Conservation (phyloP, 2,888 invertebrate species). For the Andrena marginata region DNA sequence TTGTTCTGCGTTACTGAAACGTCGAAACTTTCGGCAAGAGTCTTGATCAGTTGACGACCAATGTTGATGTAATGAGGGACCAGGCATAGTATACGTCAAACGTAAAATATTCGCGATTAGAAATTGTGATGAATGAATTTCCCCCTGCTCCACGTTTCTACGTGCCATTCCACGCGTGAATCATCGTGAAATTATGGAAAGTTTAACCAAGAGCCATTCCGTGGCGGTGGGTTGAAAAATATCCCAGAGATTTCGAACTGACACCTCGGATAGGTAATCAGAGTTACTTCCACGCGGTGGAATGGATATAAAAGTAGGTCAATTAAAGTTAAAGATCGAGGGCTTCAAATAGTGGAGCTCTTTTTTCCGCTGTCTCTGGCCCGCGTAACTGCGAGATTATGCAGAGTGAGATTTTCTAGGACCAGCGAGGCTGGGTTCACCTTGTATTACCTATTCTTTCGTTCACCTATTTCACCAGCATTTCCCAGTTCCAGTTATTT, state of each 20-base stretch:
- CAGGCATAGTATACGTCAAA: neutral
- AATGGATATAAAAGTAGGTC: constrained; percentile 31
- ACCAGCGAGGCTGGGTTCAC: neutral
- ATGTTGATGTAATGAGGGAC: neutral
- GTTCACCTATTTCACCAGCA: neutral
- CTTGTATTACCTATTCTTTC: neutral
- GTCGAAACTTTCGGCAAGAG: constrained; percentile 33
- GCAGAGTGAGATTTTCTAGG: neutral
- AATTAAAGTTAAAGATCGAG: constrained; percentile 48
- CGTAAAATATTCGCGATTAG: neutral
- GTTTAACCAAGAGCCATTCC: neutral
- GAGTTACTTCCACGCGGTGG: constrained; percentile 7
- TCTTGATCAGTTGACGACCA: constrained; percentile 33
- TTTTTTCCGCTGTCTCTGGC: neutral
- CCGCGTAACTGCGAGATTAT: neutral
- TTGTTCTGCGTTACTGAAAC: neutral
- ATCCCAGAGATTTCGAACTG: constrained; percentile 11
- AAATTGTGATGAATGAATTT: neutral
- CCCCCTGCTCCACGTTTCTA: neutral
- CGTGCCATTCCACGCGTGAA: neutral
- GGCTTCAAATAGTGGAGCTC: neutral
- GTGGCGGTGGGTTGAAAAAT: constrained; percentile 14
- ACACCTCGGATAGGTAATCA: constrained; percentile 24
- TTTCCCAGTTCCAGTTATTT: neutral
- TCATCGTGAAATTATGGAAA: neutral